Evolutionary conservation across 2,797 vertebrate species (phyloP), one percentile per base, ranked within the genome.

Genomic region (Sebastes diploproa): DNA sequence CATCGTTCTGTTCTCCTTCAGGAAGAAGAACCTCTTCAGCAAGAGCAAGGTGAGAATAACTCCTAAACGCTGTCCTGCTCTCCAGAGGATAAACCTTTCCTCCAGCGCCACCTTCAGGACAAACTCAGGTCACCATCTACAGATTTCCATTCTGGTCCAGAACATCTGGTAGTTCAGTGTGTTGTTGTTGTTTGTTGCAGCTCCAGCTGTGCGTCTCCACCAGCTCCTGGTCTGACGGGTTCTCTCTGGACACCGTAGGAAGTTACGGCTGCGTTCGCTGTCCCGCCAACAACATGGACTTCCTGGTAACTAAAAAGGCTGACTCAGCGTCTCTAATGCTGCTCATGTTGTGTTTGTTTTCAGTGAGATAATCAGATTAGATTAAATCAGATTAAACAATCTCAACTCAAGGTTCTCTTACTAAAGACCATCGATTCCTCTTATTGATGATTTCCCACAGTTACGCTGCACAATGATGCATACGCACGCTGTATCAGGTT

Each of bases 191-290:
- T 29, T 13, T 59, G 59, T 85, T 75, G 25, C 87, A 99, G 98
- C 89, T 99, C 81, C 98, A 99, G 91, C 93, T 99, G 32, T 95
- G 97, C 84, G 93, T 99, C 89, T 99, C 98, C 20, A 99, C 97
- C 65, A 99, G 98, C 78, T 78, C 94, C 16, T 98, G 97, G 97
- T 99, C 98, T 5, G 96, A 83, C 1, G 89, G 96, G n/a, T 99
- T 99, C 91, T 99, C 98, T 60, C 92, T 99, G 89, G 98, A 99
- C 89, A 98, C 98, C 0, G 97, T 99, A 4, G 98, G 98, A 78
- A 99, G 97, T 91, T 98, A 97, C 0, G 98, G 98, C 62, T 99
- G 97, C 77, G 98, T 99, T 38, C 97, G 92, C 65, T 99, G 98
- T 88, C 95, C 97, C 27, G 94, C 96, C 68, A 95, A 75, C 88